These are phyloP conservation scores for Elysia chlorotica DNA, from an alignment of 1,140 invertebrate genomes.

Conservation along the genomic window DNA sequence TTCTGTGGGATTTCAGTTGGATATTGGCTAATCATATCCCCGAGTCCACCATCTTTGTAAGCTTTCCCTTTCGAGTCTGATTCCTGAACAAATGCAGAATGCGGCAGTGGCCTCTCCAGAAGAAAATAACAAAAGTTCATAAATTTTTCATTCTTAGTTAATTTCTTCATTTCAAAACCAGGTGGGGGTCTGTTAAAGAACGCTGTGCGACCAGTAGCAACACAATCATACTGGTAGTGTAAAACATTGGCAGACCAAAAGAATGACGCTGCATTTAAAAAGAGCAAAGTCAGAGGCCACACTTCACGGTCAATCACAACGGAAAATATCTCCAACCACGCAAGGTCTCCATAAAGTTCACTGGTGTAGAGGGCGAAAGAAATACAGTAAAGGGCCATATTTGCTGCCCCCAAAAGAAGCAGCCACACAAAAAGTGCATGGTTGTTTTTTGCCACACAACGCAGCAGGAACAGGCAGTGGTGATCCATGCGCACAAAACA, in stretches of 20 bases:
- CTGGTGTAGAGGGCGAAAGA: constrained; percentile 24
- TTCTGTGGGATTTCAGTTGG: too few relatives aligned
- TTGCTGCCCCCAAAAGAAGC: constrained; percentile 29
- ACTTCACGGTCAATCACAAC: constrained; percentile 29
- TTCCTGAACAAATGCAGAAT: too few relatives aligned
- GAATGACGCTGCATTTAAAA: constrained; percentile 35
- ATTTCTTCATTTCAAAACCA: too few relatives aligned
- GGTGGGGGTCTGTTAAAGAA: too few relatives aligned
- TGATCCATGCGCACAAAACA: constrained; percentile 54
- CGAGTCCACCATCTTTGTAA: too few relatives aligned
- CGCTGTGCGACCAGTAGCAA: constrained; percentile 46
- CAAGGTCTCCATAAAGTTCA: constrained; percentile 6
- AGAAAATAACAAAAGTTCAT: too few relatives aligned
- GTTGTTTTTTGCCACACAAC: constrained; percentile 53
- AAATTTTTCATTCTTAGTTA: too few relatives aligned
- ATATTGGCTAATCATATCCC: too few relatives aligned
- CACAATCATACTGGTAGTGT: constrained; percentile 35
- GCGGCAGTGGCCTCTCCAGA: too few relatives aligned
- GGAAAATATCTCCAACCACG: constrained; percentile 1
- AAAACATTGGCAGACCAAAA: constrained; percentile 40
- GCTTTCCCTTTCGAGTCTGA: too few relatives aligned
- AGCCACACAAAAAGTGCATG: constrained; percentile 49
- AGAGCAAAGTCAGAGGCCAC: constrained; percentile 35
- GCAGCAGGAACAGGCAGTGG: constrained; percentile 56
- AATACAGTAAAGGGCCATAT: constrained; percentile 35